Conservation (phyloP, 2,888 invertebrate species). For the Smittia aterrima region DNA sequence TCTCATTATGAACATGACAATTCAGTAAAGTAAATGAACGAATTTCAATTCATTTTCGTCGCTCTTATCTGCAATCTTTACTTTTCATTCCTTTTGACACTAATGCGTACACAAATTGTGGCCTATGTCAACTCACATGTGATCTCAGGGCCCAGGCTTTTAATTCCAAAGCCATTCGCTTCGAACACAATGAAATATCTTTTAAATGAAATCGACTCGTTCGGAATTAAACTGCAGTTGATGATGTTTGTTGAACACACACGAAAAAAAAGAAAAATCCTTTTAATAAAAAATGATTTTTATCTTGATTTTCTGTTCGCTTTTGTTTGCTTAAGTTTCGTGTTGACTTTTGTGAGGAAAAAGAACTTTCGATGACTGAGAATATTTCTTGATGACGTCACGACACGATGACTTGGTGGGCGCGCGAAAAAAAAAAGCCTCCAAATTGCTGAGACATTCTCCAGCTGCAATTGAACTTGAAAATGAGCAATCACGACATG, state of each 20-base stretch:
- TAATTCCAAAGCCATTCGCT: background rate
- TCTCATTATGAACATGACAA: constrained; percentile 35
- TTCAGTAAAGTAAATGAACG: background rate
- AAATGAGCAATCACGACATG: constrained; percentile 40
- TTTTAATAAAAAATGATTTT: constrained; percentile 15
- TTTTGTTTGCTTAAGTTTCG: background rate
- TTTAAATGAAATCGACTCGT: background rate
- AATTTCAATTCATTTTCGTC: constrained; percentile 17
- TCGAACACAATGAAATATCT: background rate
- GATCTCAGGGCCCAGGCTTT: background rate
- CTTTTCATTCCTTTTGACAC: constrained; percentile 44
- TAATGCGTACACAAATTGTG: constrained; percentile 49
- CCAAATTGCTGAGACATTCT: background rate
- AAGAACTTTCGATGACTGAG: background rate
- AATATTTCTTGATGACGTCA: constrained; percentile 3
- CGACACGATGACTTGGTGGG: background rate
- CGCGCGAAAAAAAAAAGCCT: background rate
- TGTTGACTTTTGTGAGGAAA: background rate
- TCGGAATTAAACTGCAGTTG: background rate
- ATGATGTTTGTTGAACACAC: background rate
- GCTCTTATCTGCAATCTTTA: constrained; percentile 46
- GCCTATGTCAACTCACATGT: constrained; percentile 43
- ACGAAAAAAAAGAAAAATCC: constrained; percentile 35
- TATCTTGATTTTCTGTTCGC: constrained; percentile 23
- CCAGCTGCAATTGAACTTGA: constrained; percentile 39